These are phyloP conservation scores for Apostichopus japonicus DNA, from an alignment of 35 echinoderm and acorn worm genomes.

Conservation along the genomic window DNA sequence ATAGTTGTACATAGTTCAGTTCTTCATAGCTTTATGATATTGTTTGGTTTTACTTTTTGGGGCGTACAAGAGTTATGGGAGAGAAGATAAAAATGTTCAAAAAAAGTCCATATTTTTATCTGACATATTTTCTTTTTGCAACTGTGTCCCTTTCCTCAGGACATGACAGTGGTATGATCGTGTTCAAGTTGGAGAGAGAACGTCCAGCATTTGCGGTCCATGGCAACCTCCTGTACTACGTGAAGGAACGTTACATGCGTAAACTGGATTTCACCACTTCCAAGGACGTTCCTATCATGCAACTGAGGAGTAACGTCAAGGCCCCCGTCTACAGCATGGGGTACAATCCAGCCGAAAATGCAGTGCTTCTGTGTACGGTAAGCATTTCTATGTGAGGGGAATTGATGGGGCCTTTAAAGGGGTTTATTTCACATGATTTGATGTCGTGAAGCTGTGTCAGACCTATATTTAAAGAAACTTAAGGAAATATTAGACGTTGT, in stretches of 20 bases:
- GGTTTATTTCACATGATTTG: no score
- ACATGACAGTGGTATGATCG: conserved; percentile 99
- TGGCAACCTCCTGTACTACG: conserved; percentile 93
- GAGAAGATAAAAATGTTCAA: no score
- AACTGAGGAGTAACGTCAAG: conserved; percentile 91
- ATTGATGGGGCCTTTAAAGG: no score
- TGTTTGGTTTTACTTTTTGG: no score
- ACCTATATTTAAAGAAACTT: no score
- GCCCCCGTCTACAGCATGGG: conserved; percentile 87
- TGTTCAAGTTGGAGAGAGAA: conserved; percentile 98
- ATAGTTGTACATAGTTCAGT: no score
- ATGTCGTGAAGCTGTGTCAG: no score
- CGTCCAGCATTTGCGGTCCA: conserved; percentile 92
- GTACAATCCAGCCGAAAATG: conserved; percentile 96
- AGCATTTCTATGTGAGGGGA: neutral
- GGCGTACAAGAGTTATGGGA: no score
- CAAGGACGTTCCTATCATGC: conserved; percentile 97
- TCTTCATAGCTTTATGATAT: no score
- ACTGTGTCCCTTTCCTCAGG: conserved; percentile 47
- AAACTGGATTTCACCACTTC: conserved; percentile 97
- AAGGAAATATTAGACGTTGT: no score
- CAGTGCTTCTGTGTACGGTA: conserved; percentile 90
- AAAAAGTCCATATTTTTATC: no score
- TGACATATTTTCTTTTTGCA: no score
- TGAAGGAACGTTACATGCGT: conserved; percentile 97